Percentiles rank a stretch among this genome's conserved stretches.
Conservation (phyloP, 2,888 invertebrate genomes). For the Coelopa pilipes region DNA sequence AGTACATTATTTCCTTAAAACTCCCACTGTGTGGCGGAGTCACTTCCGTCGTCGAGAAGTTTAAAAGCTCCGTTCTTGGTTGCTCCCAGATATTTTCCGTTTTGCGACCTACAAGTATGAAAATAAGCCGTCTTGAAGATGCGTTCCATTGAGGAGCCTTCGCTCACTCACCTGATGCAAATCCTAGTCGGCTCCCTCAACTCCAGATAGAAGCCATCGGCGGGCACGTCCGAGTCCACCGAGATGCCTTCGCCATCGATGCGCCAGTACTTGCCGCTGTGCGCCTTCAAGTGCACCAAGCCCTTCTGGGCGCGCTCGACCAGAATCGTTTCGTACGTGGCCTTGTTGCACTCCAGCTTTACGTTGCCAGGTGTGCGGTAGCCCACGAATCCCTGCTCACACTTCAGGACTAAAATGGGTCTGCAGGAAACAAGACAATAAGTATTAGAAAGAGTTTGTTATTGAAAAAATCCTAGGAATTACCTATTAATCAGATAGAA, state of each 20-base stretch:
- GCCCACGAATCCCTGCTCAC: conserved; percentile 96
- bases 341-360: conserved; percentile 94
- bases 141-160: neutral
- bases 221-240: conserved; percentile 84
- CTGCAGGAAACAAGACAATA: conserved; percentile 64
- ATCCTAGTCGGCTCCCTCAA: conserved; percentile 92
- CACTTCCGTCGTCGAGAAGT: conserved; percentile 80
- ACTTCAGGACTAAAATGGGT: conserved; percentile 92
- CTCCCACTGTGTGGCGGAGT: conserved; percentile 92
- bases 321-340: conserved; percentile 91
- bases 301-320: conserved; percentile 91
- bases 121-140: too few relatives aligned
- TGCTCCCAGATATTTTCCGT: conserved; percentile 84
- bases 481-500: conserved; percentile 93
- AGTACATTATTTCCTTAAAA: conserved; percentile 72
- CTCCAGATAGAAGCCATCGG: conserved; percentile 90
- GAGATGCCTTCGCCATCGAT: conserved; percentile 87
- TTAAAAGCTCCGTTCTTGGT: conserved; percentile 93
- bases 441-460: neutral
- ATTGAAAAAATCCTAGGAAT: neutral
- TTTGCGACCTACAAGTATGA: conserved; percentile 63
- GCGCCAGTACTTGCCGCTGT: conserved; percentile 95
- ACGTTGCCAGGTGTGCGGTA: conserved; percentile 82
- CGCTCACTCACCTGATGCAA: conserved; percentile 76
- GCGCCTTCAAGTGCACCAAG: conserved; percentile 90